Evolutionary conservation across 2,888 invertebrate genomes (phyloP).

Genomic region (Cryptocephalus moraei): DNA sequence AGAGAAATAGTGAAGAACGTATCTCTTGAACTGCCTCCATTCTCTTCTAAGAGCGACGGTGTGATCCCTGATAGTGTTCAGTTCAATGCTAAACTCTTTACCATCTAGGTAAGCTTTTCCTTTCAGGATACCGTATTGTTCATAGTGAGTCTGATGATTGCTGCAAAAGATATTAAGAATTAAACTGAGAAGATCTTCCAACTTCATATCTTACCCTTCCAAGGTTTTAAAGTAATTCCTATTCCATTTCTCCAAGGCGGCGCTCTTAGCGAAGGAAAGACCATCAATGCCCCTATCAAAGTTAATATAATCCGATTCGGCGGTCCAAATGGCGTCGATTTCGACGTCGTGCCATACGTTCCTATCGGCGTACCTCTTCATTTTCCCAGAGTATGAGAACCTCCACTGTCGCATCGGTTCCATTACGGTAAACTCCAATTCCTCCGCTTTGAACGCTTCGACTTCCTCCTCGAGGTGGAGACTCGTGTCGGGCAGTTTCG

Average conservation of each 20-base stretch:
- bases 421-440: constrained; percentile 48
- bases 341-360: constrained; percentile 39
- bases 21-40: constrained; percentile 59
- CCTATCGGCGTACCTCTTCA: constrained; percentile 42
- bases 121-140: constrained; percentile 56
- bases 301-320: constrained; percentile 52
- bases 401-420: constrained; percentile 63
- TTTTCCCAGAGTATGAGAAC: constrained; percentile 51
- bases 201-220: constrained; percentile 41
- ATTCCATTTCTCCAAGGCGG: constrained; percentile 62
- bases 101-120: constrained; percentile 48
- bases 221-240: constrained; percentile 52
- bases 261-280: constrained; percentile 47
- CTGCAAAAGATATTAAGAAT: constrained; percentile 35
- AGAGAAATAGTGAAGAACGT: constrained; percentile 58
- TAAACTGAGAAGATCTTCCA: too few species aligned
- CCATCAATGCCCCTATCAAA: constrained; percentile 57
- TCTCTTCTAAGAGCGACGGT: constrained; percentile 53
- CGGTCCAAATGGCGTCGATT: constrained; percentile 50
- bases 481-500: constrained; percentile 50
- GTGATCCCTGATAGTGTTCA: constrained; percentile 59
- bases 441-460: constrained; percentile 47
- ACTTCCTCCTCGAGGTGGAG: constrained; percentile 38
- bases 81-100: constrained; percentile 37
- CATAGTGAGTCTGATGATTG: constrained; percentile 64